phyloP scores from a whole-genome alignment of 1,140 invertebrate genomes.

The Conopomorpha cramerella region DNA sequence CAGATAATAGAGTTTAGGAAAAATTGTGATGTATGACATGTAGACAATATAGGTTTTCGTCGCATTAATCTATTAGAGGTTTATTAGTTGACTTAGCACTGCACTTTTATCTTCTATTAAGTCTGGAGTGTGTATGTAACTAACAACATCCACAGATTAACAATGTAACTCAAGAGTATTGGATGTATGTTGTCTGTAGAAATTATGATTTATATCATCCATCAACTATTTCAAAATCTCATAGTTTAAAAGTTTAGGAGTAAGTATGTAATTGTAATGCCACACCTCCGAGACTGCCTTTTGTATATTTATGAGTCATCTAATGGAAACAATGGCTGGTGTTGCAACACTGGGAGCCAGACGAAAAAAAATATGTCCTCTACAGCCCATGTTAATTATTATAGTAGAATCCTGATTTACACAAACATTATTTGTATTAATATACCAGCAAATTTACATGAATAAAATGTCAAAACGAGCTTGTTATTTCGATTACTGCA shows the following conservation, averaged over 20 bases:
- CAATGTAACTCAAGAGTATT: not conserved
- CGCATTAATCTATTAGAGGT: conserved; percentile 52
- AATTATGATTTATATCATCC: conserved; percentile 39
- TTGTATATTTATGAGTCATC: conserved; percentile 51
- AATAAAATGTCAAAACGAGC: conserved; percentile 59
- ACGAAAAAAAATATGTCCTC: no score
- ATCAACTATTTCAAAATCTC: conserved; percentile 53
- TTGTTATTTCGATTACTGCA: no score
- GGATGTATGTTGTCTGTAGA: conserved; percentile 42
- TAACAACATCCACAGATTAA: conserved; percentile 7
- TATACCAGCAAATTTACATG: conserved; percentile 63
- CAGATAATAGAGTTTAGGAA: conserved; percentile 59
- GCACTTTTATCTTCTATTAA: conserved; percentile 44
- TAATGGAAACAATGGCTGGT: conserved; percentile 44
- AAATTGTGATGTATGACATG: conserved; percentile 62
- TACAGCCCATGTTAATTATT: no score
- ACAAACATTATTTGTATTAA: conserved; percentile 61
- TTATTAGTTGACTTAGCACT: conserved; percentile 48
- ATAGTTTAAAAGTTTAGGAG: conserved; percentile 49
- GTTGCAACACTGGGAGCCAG: conserved; percentile 29
- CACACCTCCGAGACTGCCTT: conserved; percentile 60
- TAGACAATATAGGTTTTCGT: conserved; percentile 63
- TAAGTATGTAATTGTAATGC: conserved; percentile 59
- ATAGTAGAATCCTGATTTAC: conserved; percentile 52
- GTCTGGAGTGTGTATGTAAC: conserved; percentile 33